Conservation (phyloP, 1,140 invertebrate genomes). For the Drosophila burlai region DNA sequence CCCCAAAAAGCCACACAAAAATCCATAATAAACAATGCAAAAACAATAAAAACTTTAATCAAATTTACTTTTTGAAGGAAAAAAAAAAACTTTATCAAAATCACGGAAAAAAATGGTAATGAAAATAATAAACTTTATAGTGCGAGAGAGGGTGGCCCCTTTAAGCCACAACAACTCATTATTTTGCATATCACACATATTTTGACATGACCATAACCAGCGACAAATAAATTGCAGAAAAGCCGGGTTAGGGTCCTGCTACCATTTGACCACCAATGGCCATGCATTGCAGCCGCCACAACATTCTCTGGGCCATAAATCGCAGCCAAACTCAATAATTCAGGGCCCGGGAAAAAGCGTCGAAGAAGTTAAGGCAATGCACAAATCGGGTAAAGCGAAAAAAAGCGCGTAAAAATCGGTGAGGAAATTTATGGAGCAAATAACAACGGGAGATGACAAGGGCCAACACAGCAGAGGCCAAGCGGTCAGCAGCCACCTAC, state of each 20-base stretch:
- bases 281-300: conserved; percentile 6
- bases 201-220: conserved; percentile 81
- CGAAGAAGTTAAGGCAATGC: conserved; percentile 37
- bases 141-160: not conserved
- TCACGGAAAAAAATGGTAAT: conserved; percentile 31
- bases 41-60: conserved; percentile 26
- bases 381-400: conserved; percentile 49
- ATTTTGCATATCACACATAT: conserved; percentile 82
- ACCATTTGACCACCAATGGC: conserved; percentile 50
- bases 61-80: conserved; percentile 20
- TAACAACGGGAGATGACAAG: conserved; percentile 83
- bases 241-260: conserved; percentile 60
- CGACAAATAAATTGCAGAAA: conserved; percentile 76
- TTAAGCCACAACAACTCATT: conserved; percentile 78
- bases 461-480: conserved; percentile 78
- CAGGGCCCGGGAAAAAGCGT: conserved; percentile 48
- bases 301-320: conserved; percentile 68
- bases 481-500: conserved; percentile 70
- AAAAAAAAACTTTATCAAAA: conserved; percentile 23
- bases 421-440: conserved; percentile 80
- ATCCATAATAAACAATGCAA: not conserved
- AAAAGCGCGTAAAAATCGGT: conserved; percentile 76
- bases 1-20: not conserved
- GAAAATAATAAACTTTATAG: conserved; percentile 46
- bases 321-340: conserved; percentile 73